A percentile compares a stretch with the other conserved stretches of the same genome.
phyloP scores from a whole-genome alignment of 2,888 invertebrate species.

The Piscicola geometra region DNA sequence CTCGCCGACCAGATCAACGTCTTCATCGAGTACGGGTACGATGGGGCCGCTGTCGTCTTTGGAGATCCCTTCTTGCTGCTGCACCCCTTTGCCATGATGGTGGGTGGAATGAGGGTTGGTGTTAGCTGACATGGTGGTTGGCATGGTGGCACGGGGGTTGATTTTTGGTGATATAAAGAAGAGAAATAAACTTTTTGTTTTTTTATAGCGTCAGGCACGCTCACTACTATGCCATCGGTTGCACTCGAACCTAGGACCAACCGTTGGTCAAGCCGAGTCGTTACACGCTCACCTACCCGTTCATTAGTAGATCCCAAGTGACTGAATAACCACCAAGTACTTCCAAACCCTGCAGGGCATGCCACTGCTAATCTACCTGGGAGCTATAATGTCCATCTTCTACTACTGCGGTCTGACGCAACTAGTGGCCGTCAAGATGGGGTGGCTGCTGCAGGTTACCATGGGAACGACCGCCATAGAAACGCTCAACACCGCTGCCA shows the following conservation, averaged over 20 bases:
- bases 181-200: too few relatives aligned
- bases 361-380: slow-evolving; percentile 88
- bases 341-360: slow-evolving; percentile 61
- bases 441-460: slow-evolving; percentile 66
- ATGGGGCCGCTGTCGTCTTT: slow-evolving; percentile 79
- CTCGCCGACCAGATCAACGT: slow-evolving; percentile 67
- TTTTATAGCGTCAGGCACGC: too few relatives aligned
- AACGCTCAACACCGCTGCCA: slow-evolving; percentile 83
- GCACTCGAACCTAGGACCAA: too few relatives aligned
- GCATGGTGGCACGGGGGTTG: too few relatives aligned
- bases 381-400: slow-evolving; percentile 79
- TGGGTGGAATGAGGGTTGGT: too few relatives aligned
- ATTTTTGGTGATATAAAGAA: too few relatives aligned
- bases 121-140: too few relatives aligned
- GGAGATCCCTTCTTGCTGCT: slow-evolving; percentile 59
- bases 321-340: too few relatives aligned
- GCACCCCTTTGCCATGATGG: slow-evolving; percentile 74
- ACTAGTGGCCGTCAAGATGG: slow-evolving; percentile 73
- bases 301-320: too few relatives aligned
- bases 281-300: too few relatives aligned
- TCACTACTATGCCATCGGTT: too few relatives aligned
- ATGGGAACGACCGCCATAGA: slow-evolving; percentile 88
- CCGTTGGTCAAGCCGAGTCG: too few relatives aligned
- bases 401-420: slow-evolving; percentile 86
- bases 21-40: slow-evolving; percentile 73